These are phyloP conservation scores for Sminthurinus aureus DNA, from an alignment of 2,888 invertebrate genomes.

Conservation along the genomic window DNA sequence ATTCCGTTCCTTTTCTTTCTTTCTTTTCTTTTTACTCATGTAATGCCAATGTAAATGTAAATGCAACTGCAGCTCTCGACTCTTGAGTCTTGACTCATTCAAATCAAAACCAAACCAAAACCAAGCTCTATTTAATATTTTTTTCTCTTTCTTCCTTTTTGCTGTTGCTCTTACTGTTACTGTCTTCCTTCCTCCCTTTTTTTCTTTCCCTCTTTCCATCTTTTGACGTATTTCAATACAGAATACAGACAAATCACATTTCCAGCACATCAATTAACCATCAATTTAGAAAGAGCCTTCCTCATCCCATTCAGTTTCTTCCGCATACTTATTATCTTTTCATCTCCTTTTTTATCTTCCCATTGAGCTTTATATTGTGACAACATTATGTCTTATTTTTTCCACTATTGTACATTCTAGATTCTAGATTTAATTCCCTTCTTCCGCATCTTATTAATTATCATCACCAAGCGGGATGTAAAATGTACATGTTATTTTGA, in stretches of 20 bases:
- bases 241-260: slow-evolving; percentile 6
- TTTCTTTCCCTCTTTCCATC: neutral
- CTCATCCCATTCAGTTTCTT: neutral
- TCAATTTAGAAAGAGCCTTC: neutral
- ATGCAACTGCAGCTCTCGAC: too few relatives aligned
- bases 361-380: too few relatives aligned
- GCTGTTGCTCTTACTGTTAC: too few relatives aligned
- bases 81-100: too few relatives aligned
- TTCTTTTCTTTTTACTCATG: neutral
- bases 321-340: neutral
- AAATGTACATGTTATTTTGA: too few relatives aligned
- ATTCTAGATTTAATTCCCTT: too few relatives aligned
- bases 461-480: too few relatives aligned
- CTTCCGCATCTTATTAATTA: too few relatives aligned
- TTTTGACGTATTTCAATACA: neutral
- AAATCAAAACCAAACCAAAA: too few relatives aligned
- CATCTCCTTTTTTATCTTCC: neutral
- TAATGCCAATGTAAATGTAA: too few relatives aligned
- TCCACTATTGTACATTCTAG: too few relatives aligned
- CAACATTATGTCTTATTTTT: too few relatives aligned
- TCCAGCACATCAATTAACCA: slow-evolving; percentile 7
- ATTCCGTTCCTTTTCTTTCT: neutral
- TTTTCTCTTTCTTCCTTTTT: slow-evolving; percentile 9
- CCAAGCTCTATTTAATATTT: neutral
- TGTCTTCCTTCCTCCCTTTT: neutral